phyloP scores from a whole-genome alignment of 2,797 vertebrate genomes.

The Loris lydekkerianus region DNA sequence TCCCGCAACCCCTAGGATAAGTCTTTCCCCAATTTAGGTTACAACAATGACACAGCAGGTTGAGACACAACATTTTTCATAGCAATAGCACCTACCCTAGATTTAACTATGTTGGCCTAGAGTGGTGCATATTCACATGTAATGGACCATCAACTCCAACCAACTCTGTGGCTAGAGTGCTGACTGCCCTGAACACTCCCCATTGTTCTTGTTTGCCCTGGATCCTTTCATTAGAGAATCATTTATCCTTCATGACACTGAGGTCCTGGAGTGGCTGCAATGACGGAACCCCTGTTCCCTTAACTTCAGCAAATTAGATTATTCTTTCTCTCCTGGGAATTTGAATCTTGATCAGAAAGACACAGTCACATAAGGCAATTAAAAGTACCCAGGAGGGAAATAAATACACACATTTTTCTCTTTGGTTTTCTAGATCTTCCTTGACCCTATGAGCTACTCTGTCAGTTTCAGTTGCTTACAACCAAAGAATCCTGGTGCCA shows the following conservation, averaged over 20 bases:
- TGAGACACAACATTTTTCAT: not conserved
- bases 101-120: not conserved
- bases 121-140: not conserved
- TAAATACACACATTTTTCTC: not conserved
- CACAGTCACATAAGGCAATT: not conserved
- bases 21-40: not conserved
- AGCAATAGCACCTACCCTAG: not conserved
- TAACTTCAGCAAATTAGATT: not conserved
- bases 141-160: not conserved
- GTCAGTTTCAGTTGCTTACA: not conserved
- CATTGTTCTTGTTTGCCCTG: not conserved
- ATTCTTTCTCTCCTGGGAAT: not conserved
- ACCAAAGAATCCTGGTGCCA: not conserved
- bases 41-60: not conserved
- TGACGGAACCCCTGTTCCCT: not conserved
- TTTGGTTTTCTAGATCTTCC: constrained; percentile 1
- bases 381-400: not conserved
- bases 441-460: not conserved
- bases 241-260: not conserved
- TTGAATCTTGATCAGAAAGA: not conserved
- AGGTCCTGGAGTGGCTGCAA: not conserved
- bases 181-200: no score
- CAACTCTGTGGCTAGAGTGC: not conserved
- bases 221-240: not conserved
- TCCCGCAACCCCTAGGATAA: not conserved